phyloP scores from a whole-genome alignment of 2,113 vertebrate genomes.

The Buteo buteo region DNA sequence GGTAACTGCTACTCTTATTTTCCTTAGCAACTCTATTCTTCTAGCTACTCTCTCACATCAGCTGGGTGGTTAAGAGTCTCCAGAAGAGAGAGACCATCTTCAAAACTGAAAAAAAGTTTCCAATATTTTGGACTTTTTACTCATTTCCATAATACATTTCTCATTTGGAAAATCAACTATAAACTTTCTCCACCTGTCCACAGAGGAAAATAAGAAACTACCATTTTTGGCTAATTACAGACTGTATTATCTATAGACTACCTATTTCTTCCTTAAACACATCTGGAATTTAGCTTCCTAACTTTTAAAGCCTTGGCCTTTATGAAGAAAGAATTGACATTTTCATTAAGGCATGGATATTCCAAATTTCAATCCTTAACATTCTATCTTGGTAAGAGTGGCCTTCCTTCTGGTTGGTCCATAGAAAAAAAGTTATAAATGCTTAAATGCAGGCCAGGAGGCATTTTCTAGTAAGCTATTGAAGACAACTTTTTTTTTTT shows the following conservation, averaged over 20 bases:
- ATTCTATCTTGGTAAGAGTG: background rate
- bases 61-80: background rate
- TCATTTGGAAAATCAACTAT: background rate
- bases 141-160: background rate
- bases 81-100: background rate
- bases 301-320: background rate
- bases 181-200: background rate
- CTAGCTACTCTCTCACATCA: background rate
- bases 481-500: background rate
- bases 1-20: background rate
- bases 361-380: background rate
- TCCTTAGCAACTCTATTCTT: background rate
- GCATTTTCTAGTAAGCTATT: background rate
- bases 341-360: background rate
- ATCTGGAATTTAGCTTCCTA: background rate
- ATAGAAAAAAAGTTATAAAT: background rate
- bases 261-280: background rate
- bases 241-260: background rate
- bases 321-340: background rate
- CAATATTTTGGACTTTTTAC: background rate
- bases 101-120: background rate
- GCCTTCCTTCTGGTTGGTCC: background rate
- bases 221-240: background rate
- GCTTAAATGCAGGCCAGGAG: background rate
- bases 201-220: background rate